These are phyloP conservation scores for Procavia capensis DNA, from an alignment of 2,113 vertebrate species.

Conservation along the genomic window DNA sequence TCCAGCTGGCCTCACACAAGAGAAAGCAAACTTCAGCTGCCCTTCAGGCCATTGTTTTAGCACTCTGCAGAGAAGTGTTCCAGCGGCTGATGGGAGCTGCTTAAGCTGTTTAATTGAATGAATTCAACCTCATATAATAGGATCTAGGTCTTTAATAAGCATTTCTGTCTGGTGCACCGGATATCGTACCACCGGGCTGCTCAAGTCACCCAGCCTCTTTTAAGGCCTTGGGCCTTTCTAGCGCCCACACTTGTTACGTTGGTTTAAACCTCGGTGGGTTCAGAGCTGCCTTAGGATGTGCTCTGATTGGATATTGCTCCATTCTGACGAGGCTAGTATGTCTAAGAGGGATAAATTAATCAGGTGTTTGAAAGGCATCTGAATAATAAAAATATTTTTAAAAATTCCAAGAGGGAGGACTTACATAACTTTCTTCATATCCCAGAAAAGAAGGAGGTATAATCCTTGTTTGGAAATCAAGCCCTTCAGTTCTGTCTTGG, in stretches of 20 bases:
- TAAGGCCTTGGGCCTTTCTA: conserved; percentile 59
- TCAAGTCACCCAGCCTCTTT: conserved; percentile 77
- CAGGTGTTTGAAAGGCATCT: not conserved
- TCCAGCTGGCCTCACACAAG: conserved; percentile 79
- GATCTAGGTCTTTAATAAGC: conserved; percentile 85
- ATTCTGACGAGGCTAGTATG: not conserved
- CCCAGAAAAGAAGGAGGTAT: not conserved
- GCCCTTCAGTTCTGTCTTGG: not conserved
- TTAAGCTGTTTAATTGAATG: conserved; percentile 88
- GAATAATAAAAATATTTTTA: conserved; percentile 38
- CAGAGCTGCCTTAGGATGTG: not conserved
- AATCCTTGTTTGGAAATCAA: not conserved
- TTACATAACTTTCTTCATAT: conserved; percentile 9
- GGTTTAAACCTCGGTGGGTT: not conserved
- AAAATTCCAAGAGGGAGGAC: not conserved
- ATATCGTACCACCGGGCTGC: conserved; percentile 87
- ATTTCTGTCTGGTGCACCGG: conserved; percentile 82
- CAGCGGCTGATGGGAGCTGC: conserved; percentile 82
- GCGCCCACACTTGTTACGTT: not conserved
- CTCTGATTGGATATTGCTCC: not conserved
- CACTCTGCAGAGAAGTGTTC: conserved; percentile 83
- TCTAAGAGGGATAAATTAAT: not conserved
- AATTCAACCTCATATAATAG: conserved; percentile 87
- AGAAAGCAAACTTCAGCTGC: conserved; percentile 83
- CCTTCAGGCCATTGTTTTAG: conserved; percentile 85